Percentiles rank a stretch among this genome's conserved stretches.
Conservation (phyloP, 2,888 invertebrate species). For the Eremobia ochroleuca region DNA sequence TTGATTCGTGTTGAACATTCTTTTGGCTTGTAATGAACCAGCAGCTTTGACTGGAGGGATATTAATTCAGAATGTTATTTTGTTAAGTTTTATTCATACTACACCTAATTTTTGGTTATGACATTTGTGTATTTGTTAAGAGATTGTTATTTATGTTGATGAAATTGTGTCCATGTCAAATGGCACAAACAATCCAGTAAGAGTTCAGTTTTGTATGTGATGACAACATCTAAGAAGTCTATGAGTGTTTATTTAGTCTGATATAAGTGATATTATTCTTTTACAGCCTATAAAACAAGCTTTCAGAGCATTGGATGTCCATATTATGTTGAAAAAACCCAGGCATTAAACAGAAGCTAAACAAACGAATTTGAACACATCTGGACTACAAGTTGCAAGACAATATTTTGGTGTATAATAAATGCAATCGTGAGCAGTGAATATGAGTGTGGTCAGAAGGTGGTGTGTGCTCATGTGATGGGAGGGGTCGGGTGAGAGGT, state of each 20-base stretch:
- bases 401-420: slow-evolving; percentile 72
- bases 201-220: slow-evolving; percentile 30
- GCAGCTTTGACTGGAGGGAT: slow-evolving; percentile 51
- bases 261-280: slow-evolving; percentile 30
- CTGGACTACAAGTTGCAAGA: slow-evolving; percentile 53
- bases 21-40: slow-evolving; percentile 69
- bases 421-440: slow-evolving; percentile 76
- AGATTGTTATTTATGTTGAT: slow-evolving; percentile 61
- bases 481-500: slow-evolving; percentile 90
- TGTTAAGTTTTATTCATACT: slow-evolving; percentile 23
- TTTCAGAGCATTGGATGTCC: slow-evolving; percentile 44
- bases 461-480: slow-evolving; percentile 85
- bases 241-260: slow-evolving; percentile 27
- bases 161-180: slow-evolving; percentile 50
- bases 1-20: slow-evolving; percentile 80
- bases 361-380: slow-evolving; percentile 56
- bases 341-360: slow-evolving; percentile 60
- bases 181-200: slow-evolving; percentile 58
- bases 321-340: slow-evolving; percentile 57
- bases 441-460: slow-evolving; percentile 78
- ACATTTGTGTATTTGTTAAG: slow-evolving; percentile 24
- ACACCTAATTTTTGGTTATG: slow-evolving; percentile 25
- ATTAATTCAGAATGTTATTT: slow-evolving; percentile 45
- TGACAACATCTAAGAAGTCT: slow-evolving; percentile 29
- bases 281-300: slow-evolving; percentile 60